Evolutionary conservation across 2,113 vertebrate genomes (phyloP), one percentile per base, ranked within the genome.

Genomic region (Lynx canadensis): DNA sequence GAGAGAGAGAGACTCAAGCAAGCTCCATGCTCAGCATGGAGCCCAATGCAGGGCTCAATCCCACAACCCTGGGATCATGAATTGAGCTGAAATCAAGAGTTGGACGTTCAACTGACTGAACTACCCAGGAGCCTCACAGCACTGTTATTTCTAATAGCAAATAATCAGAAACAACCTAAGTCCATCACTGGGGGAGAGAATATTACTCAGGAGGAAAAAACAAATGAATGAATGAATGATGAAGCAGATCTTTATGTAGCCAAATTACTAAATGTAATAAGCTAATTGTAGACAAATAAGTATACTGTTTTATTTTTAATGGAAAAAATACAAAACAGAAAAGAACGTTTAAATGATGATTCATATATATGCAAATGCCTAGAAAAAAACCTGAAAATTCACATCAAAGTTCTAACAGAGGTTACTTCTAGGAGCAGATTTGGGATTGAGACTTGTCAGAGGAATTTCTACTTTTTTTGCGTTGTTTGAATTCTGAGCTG

Each of bases 401-500:
- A 29, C 29, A 65, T 5, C 41, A 41, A n/a, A 80, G 50, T 76
- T 91, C 78, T 89, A 31, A 78, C 27, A 57, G 88, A 83, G 57
- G 65, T 87, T 27, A 90, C 55, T 71, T 92, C 63, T 60, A 23
- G 55, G 63, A 89, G 69, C 3, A n/a, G 89, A 88, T 41, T 13
- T 48, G 50, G 85, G 63, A 31, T 45, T 81, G 8, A 80, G 57
- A 38, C 8, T 66, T 19, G 10, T 57, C 33, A 73, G 74, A 76
- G 88, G 25, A 80, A 84, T 33, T 31, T 90, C 21, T 3, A 38
- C 55, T 50, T 87, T 91, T 74, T 81, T 94, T n/a, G 52, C 27
- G 78, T 81, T 93, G 33, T 85, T 95, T 97, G 21, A 95, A 94
- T 96, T 94, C 81, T 80, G 57, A 94, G 91, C 60, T 55, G 84